Percentiles rank a stretch among this genome's conserved stretches.
phyloP scores from a whole-genome alignment of 2,113 vertebrate species.

The Lophius piscatorius region DNA sequence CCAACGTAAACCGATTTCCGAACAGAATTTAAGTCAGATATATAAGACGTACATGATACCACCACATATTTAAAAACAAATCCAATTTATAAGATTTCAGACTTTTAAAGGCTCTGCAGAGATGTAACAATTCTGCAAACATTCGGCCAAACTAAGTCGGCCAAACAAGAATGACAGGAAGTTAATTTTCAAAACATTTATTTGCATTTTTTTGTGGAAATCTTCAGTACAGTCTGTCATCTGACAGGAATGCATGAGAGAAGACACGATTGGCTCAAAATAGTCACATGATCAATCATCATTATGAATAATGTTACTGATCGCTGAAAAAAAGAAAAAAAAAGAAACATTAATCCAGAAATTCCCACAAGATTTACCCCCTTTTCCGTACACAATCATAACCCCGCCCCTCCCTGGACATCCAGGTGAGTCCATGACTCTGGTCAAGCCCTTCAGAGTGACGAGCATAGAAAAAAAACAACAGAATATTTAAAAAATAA shows the following conservation, averaged over 20 bases:
- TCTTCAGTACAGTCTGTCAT: conserved; percentile 92
- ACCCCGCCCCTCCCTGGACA: conserved; percentile 19
- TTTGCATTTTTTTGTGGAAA: conserved; percentile 81
- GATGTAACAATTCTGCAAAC: no score
- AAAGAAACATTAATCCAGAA: conserved; percentile 28
- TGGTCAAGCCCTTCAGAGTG: conserved; percentile 62
- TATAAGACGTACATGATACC: no score
- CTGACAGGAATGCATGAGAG: conserved; percentile 97
- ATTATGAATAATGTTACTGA: conserved; percentile 29
- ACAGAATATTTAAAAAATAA: conserved; percentile 46
- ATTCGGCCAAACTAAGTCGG: no score
- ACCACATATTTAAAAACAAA: no score
- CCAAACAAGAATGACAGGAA: no score
- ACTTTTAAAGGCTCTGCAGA: no score
- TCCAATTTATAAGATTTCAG: no score
- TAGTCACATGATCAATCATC: conserved; percentile 88
- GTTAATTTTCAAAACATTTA: conserved; percentile 70
- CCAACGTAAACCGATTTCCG: no score
- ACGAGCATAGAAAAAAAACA: conserved; percentile 50
- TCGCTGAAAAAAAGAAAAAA: conserved; percentile 27
- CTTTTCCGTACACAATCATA: neutral
- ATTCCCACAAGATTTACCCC: neutral
- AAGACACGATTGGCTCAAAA: conserved; percentile 96
- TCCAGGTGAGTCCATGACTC: conserved; percentile 39
- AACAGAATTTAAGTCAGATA: no score